Conservation (phyloP, 1,140 invertebrate genomes). For the Solenopsis fugax region DNA sequence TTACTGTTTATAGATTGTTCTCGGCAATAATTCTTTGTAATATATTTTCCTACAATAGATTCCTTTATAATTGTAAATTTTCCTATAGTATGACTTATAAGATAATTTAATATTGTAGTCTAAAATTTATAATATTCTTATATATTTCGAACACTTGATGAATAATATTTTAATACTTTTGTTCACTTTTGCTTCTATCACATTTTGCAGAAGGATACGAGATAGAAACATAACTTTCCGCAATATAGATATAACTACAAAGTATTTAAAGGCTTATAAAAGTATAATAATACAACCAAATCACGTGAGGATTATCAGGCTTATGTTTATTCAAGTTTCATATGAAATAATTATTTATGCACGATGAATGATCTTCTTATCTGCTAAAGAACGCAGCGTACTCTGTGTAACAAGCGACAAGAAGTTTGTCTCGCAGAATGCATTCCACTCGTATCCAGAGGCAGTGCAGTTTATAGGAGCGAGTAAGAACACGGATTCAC, state of each 20-base stretch:
- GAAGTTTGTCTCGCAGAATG: constrained; percentile 25
- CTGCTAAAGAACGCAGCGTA: background rate
- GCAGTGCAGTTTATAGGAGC: constrained; percentile 8
- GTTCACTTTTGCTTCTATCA: background rate
- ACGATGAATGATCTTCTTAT: background rate
- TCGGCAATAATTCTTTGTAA: background rate
- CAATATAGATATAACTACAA: constrained; percentile 5
- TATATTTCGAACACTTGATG: background rate
- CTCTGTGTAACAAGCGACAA: background rate
- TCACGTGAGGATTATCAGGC: background rate
- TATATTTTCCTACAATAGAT: background rate
- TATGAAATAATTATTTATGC: background rate
- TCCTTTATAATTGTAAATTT: background rate
- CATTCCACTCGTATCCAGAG: constrained; percentile 8
- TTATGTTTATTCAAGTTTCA: constrained; percentile 11
- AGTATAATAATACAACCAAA: background rate
- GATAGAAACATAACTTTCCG: background rate
- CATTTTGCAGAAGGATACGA: background rate
- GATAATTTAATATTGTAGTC: background rate
- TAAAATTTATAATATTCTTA: background rate
- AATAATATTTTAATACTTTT: background rate
- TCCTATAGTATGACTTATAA: constrained; percentile 6
- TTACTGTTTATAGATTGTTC: background rate
- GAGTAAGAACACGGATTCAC: constrained; percentile 8
- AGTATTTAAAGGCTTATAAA: background rate